Base-by-base conservation (phyloP, 2,797 vertebrate genomes). In the Manis pentadactyla region DNA sequence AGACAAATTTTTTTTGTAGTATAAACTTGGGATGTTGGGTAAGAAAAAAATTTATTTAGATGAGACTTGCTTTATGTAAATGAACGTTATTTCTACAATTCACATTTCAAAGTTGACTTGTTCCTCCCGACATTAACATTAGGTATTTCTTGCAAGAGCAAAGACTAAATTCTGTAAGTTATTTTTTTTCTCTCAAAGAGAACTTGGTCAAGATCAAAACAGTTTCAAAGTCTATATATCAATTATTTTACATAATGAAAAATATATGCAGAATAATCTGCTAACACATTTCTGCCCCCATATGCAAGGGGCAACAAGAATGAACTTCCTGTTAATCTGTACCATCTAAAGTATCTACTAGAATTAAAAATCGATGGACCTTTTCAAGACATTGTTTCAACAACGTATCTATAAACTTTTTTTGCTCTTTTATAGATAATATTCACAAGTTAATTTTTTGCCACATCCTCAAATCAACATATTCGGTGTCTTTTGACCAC, bases 21-120 rank as follows among this genome's bases (percentile, higher is more conserved):
- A 71, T 63, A 87, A 77, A 1, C 11, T 63, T 61, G 73, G 34
- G 27, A 88, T 8, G 14, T 7, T 85, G n/a, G 10, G 78, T 79
- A 79, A 57, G 79, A 73, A 94, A 84, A 81, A 83, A 42, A 23
- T 91, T 37, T 88, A 91, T 46, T 92, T 78, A 88, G 59, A 63
- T 91, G 25, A 37, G 59, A 87, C 92, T 42, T 87, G 46, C 29
- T 64, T 83, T 66, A 63, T 29, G 55, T 83, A 77, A 63, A 71
- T 69, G 34, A 53, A 31, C 53, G 49, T 66, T 73, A 74, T 39
- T 74, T 69, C 68, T 73, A 14, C 23, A 82, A 91, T 69, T 59
- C 51, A 42, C 7, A 18, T 53, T 74, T 90, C 84, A 92, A 71
- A 87, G 53, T 63, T 49, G 17, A 94, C n/a, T n/a, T 84, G n/a